phyloP scores from a whole-genome alignment of 2,113 vertebrate species.

The Ailuropoda melanoleuca region DNA sequence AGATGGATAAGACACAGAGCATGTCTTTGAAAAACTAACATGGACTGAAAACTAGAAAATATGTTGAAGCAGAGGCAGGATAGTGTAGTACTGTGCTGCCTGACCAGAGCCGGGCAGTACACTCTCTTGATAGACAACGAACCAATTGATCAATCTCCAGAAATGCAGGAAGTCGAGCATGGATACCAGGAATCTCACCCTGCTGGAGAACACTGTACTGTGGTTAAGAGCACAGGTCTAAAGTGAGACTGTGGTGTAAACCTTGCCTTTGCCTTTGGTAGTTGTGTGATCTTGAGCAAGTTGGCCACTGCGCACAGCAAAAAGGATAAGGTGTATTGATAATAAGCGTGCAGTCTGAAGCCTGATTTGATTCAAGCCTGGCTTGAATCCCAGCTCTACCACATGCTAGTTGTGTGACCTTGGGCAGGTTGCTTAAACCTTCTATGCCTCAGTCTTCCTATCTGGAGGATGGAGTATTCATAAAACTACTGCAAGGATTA shows the following conservation, averaged over 20 bases:
- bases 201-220: not conserved
- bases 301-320: not conserved
- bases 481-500: not conserved
- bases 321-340: not conserved
- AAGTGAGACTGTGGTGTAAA: not conserved
- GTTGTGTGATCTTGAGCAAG: not conserved
- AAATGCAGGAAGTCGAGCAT: not conserved
- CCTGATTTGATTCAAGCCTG: not conserved
- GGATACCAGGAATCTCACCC: not conserved
- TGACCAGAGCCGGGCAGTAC: not conserved
- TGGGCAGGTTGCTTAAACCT: not conserved
- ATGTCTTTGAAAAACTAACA: not conserved
- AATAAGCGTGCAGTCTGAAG: not conserved
- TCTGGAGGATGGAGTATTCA: not conserved
- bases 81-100: not conserved
- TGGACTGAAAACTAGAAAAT: not conserved
- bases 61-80: not conserved
- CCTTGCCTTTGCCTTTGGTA: not conserved
- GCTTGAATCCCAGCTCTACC: not conserved
- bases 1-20: not conserved
- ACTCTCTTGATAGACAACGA: not conserved
- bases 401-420: not conserved
- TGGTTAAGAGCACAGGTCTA: not conserved
- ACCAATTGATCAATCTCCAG: not conserved
- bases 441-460: not conserved